A percentile compares a stretch with the other conserved stretches of the same genome.
Evolutionary conservation across 2,113 vertebrate genomes (phyloP).

Genomic region (Panurus biarmicus): DNA sequence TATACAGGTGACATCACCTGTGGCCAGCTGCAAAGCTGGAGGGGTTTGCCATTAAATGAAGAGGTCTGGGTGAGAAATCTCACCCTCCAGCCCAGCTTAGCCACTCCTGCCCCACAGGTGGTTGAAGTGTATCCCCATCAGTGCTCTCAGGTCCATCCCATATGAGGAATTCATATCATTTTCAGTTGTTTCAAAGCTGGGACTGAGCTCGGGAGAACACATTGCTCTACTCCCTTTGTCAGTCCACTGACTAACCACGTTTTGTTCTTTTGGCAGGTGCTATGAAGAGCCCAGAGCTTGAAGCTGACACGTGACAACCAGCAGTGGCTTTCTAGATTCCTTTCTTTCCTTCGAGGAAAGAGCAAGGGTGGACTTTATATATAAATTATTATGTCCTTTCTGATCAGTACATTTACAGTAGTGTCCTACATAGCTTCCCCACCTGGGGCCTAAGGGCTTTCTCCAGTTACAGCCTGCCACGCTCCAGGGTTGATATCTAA

Average conservation of each 20-base stretch:
- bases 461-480: background rate
- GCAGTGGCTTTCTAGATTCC: background rate
- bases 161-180: rapidly evolving
- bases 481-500: background rate
- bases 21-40: background rate
- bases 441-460: background rate
- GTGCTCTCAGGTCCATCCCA: background rate
- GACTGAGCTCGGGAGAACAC: background rate
- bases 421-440: background rate
- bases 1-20: background rate
- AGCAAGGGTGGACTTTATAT: background rate
- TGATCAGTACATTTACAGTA: background rate
- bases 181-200: background rate
- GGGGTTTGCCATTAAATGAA: background rate
- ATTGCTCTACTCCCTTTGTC: background rate
- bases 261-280: slow-evolving; percentile 28
- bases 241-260: background rate
- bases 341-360: background rate
- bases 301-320: background rate
- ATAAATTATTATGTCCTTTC: slow-evolving; percentile 44
- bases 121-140: background rate
- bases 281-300: slow-evolving; percentile 18
- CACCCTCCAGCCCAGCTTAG: background rate
- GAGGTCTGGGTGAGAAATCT: background rate
- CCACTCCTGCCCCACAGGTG: background rate